A percentile compares a stretch with the other conserved stretches of the same genome.
These are phyloP conservation scores for Strigops habroptila DNA, from an alignment of 2,113 vertebrate genomes.

Conservation along the genomic window DNA sequence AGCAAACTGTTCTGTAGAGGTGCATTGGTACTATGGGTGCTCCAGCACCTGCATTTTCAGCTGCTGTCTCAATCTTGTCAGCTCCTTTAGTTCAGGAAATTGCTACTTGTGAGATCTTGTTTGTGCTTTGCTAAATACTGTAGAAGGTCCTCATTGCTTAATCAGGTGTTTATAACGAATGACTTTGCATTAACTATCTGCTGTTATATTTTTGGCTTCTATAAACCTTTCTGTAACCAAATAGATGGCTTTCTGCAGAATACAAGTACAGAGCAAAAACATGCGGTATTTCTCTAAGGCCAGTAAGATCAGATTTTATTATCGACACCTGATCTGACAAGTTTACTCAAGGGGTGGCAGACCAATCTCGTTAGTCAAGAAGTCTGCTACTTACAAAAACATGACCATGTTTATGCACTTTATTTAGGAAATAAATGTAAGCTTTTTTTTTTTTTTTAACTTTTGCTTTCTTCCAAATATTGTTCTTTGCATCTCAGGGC, in stretches of 20 bases:
- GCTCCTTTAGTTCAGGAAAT: neutral
- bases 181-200: neutral
- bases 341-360: neutral
- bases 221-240: neutral
- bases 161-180: neutral
- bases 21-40: rapidly evolving
- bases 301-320: neutral
- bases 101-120: rapidly evolving
- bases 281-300: neutral
- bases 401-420: neutral
- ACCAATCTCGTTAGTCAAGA: neutral
- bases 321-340: neutral
- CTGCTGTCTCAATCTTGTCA: neutral
- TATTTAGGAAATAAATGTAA: neutral
- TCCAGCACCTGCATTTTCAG: neutral
- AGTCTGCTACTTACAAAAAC: neutral
- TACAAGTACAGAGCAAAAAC: neutral
- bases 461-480: neutral
- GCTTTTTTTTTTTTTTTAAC: neutral
- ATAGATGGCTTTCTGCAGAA: neutral
- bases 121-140: neutral
- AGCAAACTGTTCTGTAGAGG: neutral
- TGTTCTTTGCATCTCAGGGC: neutral
- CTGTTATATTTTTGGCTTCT: neutral
- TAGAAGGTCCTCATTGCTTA: neutral